A percentile compares a stretch with the other conserved stretches of the same genome.
Evolutionary conservation across 1,140 invertebrate genomes (phyloP).

Genomic region (Orchesella cincta): DNA sequence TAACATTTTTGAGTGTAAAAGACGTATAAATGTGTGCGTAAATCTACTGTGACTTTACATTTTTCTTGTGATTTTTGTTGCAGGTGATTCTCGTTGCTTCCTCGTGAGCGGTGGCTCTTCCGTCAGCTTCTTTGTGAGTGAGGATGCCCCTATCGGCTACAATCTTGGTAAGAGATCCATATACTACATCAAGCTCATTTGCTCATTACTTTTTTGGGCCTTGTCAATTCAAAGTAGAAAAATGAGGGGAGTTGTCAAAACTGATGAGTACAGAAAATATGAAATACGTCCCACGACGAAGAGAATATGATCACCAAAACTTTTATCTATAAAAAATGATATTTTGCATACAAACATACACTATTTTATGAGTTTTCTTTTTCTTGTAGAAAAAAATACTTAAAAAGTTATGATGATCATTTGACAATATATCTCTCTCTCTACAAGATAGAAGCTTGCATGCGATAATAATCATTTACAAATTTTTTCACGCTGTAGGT

Average conservation of each 20-base stretch:
- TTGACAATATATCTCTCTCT: too few relatives aligned
- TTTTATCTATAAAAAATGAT: too few relatives aligned
- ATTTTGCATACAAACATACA: too few relatives aligned
- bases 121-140: conserved; percentile 85
- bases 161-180: conserved; percentile 64
- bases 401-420: too few relatives aligned
- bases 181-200: background rate
- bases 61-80: conserved; percentile 30
- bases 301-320: too few relatives aligned
- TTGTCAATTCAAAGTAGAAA: background rate
- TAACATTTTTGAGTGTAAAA: background rate
- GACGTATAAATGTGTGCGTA: background rate
- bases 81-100: conserved; percentile 68
- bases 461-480: background rate
- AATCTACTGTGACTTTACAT: background rate
- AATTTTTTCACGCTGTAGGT: too few relatives aligned
- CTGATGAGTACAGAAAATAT: background rate
- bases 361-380: too few relatives aligned
- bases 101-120: conserved; percentile 84
- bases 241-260: background rate
- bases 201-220: too few relatives aligned
- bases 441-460: too few relatives aligned
- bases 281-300: background rate
- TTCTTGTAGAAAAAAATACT: too few relatives aligned
- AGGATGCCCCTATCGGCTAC: conserved; percentile 76